These are phyloP conservation scores for Micropoecilia bifurca DNA, from an alignment of 2,797 vertebrate genomes.

Conservation along the genomic window DNA sequence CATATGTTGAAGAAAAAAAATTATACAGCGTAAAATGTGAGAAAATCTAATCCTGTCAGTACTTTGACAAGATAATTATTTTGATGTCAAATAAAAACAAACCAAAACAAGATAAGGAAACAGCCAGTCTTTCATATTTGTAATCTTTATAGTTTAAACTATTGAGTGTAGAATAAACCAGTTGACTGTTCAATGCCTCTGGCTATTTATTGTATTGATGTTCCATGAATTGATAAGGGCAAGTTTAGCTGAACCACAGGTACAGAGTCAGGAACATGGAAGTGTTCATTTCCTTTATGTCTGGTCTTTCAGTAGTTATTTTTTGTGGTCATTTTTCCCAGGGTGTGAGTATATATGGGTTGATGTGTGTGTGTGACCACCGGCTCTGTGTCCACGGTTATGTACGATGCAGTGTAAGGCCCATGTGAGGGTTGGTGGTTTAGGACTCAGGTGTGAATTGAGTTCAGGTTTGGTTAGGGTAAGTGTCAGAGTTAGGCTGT, in stretches of 20 bases:
- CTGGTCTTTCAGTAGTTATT: too few relatives aligned
- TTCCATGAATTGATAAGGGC: neutral
- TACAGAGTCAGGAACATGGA: neutral
- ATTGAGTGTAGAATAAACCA: neutral
- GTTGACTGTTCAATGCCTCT: neutral
- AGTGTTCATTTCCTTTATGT: too few relatives aligned
- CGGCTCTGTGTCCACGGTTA: too few relatives aligned
- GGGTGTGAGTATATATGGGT: too few relatives aligned
- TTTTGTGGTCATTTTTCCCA: too few relatives aligned
- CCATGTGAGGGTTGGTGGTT: too few relatives aligned
- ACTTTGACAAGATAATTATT: neutral
- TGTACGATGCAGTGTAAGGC: too few relatives aligned
- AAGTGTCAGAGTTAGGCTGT: too few relatives aligned
- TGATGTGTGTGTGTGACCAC: too few relatives aligned
- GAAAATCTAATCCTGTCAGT: neutral
- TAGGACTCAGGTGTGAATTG: too few relatives aligned
- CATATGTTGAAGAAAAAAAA: neutral
- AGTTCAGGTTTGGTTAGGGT: too few relatives aligned
- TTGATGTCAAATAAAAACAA: neutral
- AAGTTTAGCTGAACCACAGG: neutral
- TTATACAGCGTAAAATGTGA: neutral
- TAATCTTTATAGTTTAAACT: neutral
- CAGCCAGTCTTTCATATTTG: neutral
- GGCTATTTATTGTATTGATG: neutral
- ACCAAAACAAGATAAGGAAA: neutral